Evolutionary conservation across 2,113 vertebrate species (phyloP).

Genomic region (Danionella cerebrum): DNA sequence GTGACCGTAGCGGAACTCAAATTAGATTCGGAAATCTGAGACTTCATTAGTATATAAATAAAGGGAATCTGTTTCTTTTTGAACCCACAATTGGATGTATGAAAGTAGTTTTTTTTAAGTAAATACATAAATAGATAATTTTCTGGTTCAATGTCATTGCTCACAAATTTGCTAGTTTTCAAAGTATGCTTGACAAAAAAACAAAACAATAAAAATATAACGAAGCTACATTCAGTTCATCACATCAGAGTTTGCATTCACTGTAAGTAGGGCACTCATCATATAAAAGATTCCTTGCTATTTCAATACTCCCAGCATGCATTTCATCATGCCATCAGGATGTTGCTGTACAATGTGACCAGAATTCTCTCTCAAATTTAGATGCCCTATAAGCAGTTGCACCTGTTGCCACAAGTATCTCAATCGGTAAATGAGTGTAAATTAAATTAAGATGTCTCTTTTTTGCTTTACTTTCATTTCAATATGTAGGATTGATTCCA

Average conservation of each 20-base stretch:
- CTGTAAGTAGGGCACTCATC: conserved; percentile 13
- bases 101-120: not conserved
- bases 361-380: conserved; percentile 15
- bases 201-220: not conserved
- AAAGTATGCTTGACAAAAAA: not conserved
- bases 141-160: no score
- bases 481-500: no score
- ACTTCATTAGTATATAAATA: not conserved
- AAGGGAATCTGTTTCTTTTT: not conserved
- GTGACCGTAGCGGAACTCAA: not conserved
- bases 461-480: no score
- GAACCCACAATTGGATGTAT: not conserved
- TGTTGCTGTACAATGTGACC: not conserved
- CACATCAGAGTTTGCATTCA: not conserved
- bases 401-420: conserved; percentile 17
- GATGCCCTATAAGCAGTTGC: conserved; percentile 8
- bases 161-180: no score
- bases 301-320: not conserved
- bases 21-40: not conserved
- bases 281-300: not conserved
- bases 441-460: no score
- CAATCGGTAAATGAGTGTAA: no score
- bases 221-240: not conserved
- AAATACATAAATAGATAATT: not conserved
- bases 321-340: conserved; percentile 15